Base-by-base conservation (phyloP, 1,140 invertebrate species). In the Dendroctonus ponderosae region DNA sequence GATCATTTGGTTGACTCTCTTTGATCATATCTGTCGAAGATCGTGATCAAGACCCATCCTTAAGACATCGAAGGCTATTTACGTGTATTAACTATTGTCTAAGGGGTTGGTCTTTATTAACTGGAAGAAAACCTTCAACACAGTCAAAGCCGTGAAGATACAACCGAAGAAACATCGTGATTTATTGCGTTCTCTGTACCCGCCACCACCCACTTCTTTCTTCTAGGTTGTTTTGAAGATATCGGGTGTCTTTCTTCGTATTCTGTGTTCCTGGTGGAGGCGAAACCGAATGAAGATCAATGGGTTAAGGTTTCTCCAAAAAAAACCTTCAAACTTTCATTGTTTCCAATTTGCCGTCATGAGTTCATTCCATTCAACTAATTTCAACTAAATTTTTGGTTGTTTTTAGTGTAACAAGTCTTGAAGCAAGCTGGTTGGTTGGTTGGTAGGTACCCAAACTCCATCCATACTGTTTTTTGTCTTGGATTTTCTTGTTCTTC, bases 1-100 rank as follows among this genome's bases (percentile, higher is more conserved):
- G 58, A 60, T 60, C 58, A 60, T 60, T 62, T 50, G 60, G 48
- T 62, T 49, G 53, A 64, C 50, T 54, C 46, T 40, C 52, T 57
- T 60, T 51, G 44, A 52, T 61, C 58, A 38, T 44, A 14, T 41
- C 7, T 15, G n/a, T 52, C 40, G 52, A 38, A 38, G 52, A 54
- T 54, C 52, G 12, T 54, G 52, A 53, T 53, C 52, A 53, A 26
- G 43, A 46, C 8, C 8, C 43, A 9, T 11, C 12, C 12, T 46
- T 46, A 11, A 12, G 43, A 46, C 43, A 46, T 11, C 1, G 8
- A 46, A 46, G 12, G 8, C 26, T 2, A 26, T 46, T 9, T 46
- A 11, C 8, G 12, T 11, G 1, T 46, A 46, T 46, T 46, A 46
- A 46, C 4, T 46, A 46, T 46, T 9, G 4, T 46, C 43, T 26